Conservation (phyloP, 2,113 vertebrate genomes). For the Cyanistes caeruleus region DNA sequence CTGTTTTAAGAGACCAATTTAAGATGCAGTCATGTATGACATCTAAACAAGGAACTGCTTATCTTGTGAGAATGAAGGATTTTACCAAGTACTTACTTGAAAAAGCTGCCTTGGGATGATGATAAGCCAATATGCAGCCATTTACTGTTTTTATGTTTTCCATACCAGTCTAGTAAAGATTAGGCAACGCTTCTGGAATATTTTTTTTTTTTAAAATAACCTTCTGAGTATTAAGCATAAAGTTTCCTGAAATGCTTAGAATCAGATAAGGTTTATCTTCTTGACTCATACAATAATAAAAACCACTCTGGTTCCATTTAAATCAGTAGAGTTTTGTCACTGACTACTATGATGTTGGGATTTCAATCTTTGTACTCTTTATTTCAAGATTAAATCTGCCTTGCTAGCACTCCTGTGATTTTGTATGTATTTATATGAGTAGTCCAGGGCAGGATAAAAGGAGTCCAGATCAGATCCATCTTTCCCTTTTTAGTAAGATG, state of each 20-base stretch:
- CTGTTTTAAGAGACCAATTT: background rate
- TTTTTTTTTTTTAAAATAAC: background rate
- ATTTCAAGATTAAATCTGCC: background rate
- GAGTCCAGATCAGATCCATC: background rate
- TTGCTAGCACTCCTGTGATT: background rate
- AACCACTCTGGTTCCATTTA: background rate
- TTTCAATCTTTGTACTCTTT: background rate
- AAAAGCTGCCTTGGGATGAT: background rate
- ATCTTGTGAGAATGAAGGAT: constrained; percentile 49
- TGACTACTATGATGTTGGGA: background rate
- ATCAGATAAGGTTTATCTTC: background rate
- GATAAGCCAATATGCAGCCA: background rate
- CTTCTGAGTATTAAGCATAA: background rate
- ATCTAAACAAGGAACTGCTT: background rate
- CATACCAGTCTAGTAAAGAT: background rate
- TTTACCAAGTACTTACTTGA: background rate
- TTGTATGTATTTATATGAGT: background rate
- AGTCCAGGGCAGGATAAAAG: background rate
- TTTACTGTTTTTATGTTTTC: background rate
- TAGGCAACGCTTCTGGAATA: background rate
- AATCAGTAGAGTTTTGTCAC: background rate
- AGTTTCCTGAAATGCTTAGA: background rate
- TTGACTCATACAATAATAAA: background rate
- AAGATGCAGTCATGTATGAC: background rate
- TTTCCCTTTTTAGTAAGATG: background rate